Evolutionary conservation across 30 jellyfish, hydroid and myxozoan genomes (phyloP).

Genomic region (Clytia hemisphaerica): DNA sequence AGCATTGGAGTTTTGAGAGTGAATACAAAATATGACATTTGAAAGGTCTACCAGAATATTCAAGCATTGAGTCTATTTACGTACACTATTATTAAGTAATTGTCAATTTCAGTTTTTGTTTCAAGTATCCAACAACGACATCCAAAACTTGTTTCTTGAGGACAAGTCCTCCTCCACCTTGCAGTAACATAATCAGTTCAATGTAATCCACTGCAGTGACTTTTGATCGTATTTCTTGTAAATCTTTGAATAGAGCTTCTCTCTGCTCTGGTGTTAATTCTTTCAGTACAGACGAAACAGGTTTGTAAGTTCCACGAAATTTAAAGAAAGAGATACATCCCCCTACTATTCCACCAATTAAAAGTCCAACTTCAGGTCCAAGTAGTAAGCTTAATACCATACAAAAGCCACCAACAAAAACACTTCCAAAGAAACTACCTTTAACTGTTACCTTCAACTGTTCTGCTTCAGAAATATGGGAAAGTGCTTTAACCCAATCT

Average conservation of each 20-base stretch:
- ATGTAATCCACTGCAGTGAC: constrained; percentile 28
- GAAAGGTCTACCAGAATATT: too few relatives aligned
- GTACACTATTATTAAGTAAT: too few relatives aligned
- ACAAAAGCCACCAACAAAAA: constrained; percentile 11
- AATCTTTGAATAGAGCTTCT: constrained; percentile 8
- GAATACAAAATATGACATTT: too few relatives aligned
- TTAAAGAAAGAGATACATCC: constrained; percentile 9
- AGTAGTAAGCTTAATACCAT: constrained; percentile 19
- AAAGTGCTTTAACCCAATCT: constrained; percentile 21
- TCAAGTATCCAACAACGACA: neutral
- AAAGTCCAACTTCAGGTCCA: constrained; percentile 36
- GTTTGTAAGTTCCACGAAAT: constrained; percentile 18
- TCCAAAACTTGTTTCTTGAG: constrained; percentile 19
- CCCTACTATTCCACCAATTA: constrained; percentile 32
- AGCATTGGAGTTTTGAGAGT: too few relatives aligned
- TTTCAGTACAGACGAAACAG: constrained; percentile 10
- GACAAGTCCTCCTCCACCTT: constrained; percentile 33
- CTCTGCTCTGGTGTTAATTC: constrained; percentile 18
- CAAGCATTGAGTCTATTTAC: too few relatives aligned
- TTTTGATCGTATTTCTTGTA: constrained; percentile 9
- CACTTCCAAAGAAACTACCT: constrained; percentile 33
- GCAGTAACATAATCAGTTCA: constrained; percentile 27
- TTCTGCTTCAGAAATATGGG: constrained; percentile 40
- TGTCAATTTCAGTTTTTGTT: too few relatives aligned
- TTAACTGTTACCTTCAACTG: constrained; percentile 22